phyloP scores from a whole-genome alignment of 2,797 vertebrate genomes.

The Neosilurus mollespiculum region DNA sequence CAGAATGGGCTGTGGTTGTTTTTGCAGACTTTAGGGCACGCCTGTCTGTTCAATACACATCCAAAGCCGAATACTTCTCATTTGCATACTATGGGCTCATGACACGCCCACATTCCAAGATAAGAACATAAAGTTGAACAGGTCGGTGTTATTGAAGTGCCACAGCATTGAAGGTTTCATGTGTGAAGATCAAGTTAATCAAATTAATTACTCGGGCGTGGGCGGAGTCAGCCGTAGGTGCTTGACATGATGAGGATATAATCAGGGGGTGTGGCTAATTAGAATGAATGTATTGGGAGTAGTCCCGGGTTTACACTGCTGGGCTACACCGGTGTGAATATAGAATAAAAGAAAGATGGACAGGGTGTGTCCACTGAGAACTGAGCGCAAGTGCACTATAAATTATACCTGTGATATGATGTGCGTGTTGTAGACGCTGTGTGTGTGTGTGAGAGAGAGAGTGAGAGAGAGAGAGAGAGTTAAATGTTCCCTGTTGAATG shows the following conservation, averaged over 20 bases:
- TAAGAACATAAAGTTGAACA: background rate
- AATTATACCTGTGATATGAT: background rate
- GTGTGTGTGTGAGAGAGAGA: background rate
- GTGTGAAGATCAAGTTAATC: background rate
- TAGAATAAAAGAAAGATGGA: background rate
- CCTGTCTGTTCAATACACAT: too few relatives aligned
- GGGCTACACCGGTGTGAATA: background rate
- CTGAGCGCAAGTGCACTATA: background rate
- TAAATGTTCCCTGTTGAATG: background rate
- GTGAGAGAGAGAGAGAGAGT: rapidly evolving
- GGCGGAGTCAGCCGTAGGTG: background rate
- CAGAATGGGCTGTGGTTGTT: too few relatives aligned
- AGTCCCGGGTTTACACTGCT: background rate
- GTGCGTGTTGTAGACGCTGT: background rate
- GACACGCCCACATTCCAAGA: background rate
- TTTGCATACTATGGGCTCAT: background rate
- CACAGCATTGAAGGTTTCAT: background rate
- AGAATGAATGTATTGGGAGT: background rate
- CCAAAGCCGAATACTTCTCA: background rate
- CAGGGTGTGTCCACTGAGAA: background rate
- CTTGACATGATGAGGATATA: background rate
- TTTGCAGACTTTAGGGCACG: too few relatives aligned
- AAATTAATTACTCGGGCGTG: background rate
- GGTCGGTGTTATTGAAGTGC: background rate
- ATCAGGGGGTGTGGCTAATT: background rate